Evolutionary conservation across 1,140 invertebrate species (phyloP).

Genomic region (Drosophila ironensis): DNA sequence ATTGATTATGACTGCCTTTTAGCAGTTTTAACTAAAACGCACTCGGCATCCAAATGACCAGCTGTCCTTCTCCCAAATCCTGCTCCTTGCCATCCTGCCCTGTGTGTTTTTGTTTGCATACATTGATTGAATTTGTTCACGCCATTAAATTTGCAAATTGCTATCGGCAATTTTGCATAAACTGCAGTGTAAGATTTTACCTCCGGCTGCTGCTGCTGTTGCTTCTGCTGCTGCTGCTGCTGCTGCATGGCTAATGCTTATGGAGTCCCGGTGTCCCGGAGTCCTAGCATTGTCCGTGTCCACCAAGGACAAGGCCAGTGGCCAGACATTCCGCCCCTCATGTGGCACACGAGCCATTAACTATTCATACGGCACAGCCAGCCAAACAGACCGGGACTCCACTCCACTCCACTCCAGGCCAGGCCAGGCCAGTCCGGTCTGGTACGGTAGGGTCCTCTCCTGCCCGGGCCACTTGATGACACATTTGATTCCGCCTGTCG

Average conservation of each 20-base stretch:
- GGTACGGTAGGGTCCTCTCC: no score
- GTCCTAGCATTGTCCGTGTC: background rate
- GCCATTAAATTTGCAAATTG: slow-evolving; percentile 82
- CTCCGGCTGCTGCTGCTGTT: slow-evolving; percentile 29
- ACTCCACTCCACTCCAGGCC: no score
- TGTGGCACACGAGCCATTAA: slow-evolving; percentile 53
- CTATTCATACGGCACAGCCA: slow-evolving; percentile 66
- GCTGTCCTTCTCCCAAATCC: background rate
- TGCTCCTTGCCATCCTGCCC: slow-evolving; percentile 9
- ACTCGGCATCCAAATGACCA: slow-evolving; percentile 13
- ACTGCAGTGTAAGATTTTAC: slow-evolving; percentile 68
- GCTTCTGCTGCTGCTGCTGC: no score
- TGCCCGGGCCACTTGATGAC: slow-evolving; percentile 37
- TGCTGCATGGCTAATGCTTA: slow-evolving; percentile 62
- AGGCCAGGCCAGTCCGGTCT: no score
- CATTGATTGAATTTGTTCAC: slow-evolving; percentile 82
- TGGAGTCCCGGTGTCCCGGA: background rate
- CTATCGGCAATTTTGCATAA: slow-evolving; percentile 80
- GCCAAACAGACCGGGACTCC: slow-evolving; percentile 5
- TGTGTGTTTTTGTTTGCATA: slow-evolving; percentile 80
- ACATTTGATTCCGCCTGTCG: slow-evolving; percentile 48
- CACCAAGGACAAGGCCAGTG: slow-evolving; percentile 38
- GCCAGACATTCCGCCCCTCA: background rate
- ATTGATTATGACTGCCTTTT: slow-evolving; percentile 74
- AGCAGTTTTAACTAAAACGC: slow-evolving; percentile 67